phyloP scores from a whole-genome alignment of 2,888 invertebrate species.

The Ornithoptera alexandrae region DNA sequence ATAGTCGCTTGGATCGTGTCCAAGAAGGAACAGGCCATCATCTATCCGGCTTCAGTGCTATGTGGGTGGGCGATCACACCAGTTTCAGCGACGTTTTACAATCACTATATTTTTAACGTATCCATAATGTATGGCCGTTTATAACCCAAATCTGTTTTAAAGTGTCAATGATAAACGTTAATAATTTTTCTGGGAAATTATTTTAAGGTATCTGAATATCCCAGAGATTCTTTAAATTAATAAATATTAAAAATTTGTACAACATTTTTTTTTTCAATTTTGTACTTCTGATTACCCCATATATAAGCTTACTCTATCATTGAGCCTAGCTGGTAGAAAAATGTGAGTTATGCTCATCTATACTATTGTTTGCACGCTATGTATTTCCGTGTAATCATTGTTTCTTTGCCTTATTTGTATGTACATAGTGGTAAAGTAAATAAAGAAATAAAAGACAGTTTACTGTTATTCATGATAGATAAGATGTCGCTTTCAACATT shows the following conservation, averaged over 20 bases:
- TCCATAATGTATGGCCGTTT: conserved; percentile 7
- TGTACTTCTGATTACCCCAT: too few species aligned
- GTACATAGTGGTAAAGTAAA: too few species aligned
- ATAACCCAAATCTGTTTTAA: not conserved
- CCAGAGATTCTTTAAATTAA: too few species aligned
- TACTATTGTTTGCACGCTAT: too few species aligned
- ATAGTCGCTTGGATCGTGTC: conserved; percentile 64
- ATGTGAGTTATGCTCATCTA: too few species aligned
- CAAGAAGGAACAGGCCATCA: conserved; percentile 49
- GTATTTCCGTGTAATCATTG: too few species aligned
- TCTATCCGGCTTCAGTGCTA: conserved; percentile 35
- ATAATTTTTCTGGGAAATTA: not conserved
- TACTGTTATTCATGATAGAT: conserved; percentile 1
- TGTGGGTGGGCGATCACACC: conserved; percentile 38
- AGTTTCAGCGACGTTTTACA: conserved; percentile 24
- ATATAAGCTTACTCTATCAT: too few species aligned
- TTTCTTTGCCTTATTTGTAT: too few species aligned
- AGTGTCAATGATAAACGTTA: not conserved
- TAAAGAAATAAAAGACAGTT: not conserved
- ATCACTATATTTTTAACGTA: conserved; percentile 10
- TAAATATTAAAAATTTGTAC: not conserved
- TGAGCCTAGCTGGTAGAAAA: too few species aligned
- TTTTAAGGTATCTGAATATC: too few species aligned
- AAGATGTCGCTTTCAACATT: not conserved
- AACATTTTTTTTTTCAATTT: not conserved